Conservation (phyloP, 2,888 invertebrate genomes). For the Cryptophagus acutangulus region DNA sequence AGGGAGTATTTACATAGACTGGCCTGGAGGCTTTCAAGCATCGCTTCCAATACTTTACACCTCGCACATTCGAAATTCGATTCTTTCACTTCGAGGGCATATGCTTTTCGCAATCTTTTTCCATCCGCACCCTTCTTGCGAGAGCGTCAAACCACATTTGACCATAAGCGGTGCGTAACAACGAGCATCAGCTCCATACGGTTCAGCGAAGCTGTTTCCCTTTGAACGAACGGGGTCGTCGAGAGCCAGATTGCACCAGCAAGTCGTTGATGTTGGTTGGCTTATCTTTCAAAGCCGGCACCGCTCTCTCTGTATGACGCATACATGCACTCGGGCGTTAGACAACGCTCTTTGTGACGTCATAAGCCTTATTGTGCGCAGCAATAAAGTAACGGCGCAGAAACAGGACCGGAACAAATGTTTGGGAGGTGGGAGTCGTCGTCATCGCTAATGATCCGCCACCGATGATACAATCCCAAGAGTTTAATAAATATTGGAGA, state of each 20-base stretch:
- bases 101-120: no score
- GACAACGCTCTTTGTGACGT: slow-evolving; percentile 38
- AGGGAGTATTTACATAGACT: no score
- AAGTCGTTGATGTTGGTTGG: slow-evolving; percentile 11
- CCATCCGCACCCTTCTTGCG: no score
- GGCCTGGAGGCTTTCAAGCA: no score
- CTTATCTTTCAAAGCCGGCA: slow-evolving; percentile 33
- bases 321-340: slow-evolving; percentile 32
- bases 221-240: slow-evolving; percentile 12
- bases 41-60: no score
- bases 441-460: no score
- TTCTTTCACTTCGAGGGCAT: no score
- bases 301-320: slow-evolving; percentile 33
- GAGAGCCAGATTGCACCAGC: slow-evolving; percentile 13
- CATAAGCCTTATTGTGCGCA: slow-evolving; percentile 28
- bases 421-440: neutral
- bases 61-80: no score
- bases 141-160: slow-evolving; percentile 21
- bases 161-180: slow-evolving; percentile 21
- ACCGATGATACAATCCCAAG: no score
- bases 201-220: slow-evolving; percentile 12
- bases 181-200: slow-evolving; percentile 16
- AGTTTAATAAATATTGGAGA: no score
- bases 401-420: neutral
- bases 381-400: slow-evolving; percentile 27